phyloP scores from a whole-genome alignment of 2,113 vertebrate genomes.

The Oryzias melastigma region DNA sequence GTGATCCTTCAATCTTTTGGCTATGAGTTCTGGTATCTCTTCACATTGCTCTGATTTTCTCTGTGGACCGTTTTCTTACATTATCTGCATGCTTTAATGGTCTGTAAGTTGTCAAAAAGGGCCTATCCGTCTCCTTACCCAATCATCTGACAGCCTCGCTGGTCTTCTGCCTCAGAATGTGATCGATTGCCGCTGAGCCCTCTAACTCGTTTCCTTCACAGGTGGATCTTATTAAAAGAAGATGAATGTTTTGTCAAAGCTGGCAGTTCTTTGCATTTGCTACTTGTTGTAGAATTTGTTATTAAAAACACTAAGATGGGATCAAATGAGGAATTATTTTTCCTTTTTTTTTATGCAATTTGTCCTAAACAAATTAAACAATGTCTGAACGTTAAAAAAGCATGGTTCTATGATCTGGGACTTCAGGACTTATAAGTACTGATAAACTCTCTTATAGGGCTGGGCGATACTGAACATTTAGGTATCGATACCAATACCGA shows the following conservation, averaged over 20 bases:
- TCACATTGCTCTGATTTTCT: conserved; percentile 20
- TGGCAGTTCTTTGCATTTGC: not conserved
- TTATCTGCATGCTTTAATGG: conserved; percentile 73
- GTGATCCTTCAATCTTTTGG: conserved; percentile 12
- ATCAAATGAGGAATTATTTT: no score
- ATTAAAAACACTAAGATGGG: no score
- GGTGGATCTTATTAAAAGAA: conserved; percentile 69
- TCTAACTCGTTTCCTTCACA: conserved; percentile 50
- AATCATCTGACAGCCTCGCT: conserved; percentile 53
- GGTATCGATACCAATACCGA: no score
- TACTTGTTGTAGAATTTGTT: no score
- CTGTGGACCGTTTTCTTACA: conserved; percentile 50
- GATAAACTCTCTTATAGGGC: no score
- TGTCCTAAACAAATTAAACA: no score
- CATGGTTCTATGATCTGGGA: no score
- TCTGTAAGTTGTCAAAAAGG: conserved; percentile 69
- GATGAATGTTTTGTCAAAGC: conserved; percentile 44
- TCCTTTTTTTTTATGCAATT: no score
- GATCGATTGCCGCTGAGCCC: conserved; percentile 68
- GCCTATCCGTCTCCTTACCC: conserved; percentile 65
- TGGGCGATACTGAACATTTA: no score
- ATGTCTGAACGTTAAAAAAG: no score
- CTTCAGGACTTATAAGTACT: no score
- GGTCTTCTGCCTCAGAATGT: conserved; percentile 47
- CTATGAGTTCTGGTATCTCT: conserved; percentile 19